Conservation (phyloP, 2,888 invertebrate species). For the Kuschelorhynchus macadamiae region DNA sequence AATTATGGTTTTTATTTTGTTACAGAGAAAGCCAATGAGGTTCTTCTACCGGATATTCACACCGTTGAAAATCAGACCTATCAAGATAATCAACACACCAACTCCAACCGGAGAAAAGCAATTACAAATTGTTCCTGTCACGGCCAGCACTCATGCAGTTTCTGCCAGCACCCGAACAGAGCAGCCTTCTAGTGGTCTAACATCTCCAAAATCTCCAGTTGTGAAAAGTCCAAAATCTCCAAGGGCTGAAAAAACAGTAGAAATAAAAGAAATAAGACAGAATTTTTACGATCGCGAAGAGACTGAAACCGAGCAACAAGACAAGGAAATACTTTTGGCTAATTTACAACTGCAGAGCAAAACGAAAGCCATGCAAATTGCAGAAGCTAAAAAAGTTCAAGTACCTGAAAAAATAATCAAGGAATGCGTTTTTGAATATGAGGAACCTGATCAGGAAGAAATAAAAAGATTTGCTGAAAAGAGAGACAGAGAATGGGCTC, state of each 20-base stretch:
- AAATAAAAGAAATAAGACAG: slow-evolving; percentile 42
- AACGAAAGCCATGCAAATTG: slow-evolving; percentile 57
- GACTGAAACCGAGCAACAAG: slow-evolving; percentile 57
- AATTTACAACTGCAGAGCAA: slow-evolving; percentile 65
- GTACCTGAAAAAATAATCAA: slow-evolving; percentile 54
- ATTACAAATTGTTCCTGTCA: slow-evolving; percentile 65
- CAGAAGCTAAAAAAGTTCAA: slow-evolving; percentile 53
- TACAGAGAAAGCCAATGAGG: slow-evolving; percentile 75
- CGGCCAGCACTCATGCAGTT: slow-evolving; percentile 47
- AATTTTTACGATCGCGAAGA: slow-evolving; percentile 46
- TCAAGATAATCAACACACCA: slow-evolving; percentile 66
- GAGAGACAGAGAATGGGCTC: slow-evolving; percentile 67
- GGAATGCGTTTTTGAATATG: slow-evolving; percentile 66
- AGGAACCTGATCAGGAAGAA: slow-evolving; percentile 67
- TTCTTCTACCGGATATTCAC: slow-evolving; percentile 76
- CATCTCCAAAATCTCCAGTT: slow-evolving; percentile 20
- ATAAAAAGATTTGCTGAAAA: slow-evolving; percentile 67
- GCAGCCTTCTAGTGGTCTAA: not conserved
- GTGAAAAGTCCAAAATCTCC: slow-evolving; percentile 13
- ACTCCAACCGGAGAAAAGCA: slow-evolving; percentile 65
- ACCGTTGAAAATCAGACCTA: slow-evolving; percentile 65
- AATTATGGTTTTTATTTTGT: slow-evolving; percentile 47
- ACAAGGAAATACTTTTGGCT: slow-evolving; percentile 63
- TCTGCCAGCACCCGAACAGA: slow-evolving; percentile 1
- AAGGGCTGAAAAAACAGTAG: slow-evolving; percentile 27